Evolutionary conservation across 2,888 invertebrate species (phyloP).

Genomic region (Pachydiplax longipennis): DNA sequence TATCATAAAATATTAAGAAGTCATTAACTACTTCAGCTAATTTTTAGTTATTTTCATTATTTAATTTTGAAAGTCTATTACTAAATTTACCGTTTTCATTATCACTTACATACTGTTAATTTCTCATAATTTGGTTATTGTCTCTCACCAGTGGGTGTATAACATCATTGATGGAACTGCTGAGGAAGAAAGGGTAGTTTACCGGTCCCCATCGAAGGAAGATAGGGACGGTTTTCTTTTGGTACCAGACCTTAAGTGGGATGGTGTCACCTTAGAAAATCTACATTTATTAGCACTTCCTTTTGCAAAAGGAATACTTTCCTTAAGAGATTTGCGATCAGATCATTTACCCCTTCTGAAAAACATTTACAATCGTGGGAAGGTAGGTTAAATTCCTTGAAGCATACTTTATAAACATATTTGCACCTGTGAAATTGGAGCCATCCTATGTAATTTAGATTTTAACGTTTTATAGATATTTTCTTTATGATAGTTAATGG

Average conservation of each 20-base stretch:
- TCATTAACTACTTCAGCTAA: no score
- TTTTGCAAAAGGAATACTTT: slow-evolving; percentile 76
- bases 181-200: slow-evolving; percentile 87
- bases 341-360: slow-evolving; percentile 82
- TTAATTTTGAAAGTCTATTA: background rate
- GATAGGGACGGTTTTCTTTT: slow-evolving; percentile 79
- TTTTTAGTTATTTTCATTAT: background rate
- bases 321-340: slow-evolving; percentile 81
- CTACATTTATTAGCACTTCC: slow-evolving; percentile 87
- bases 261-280: slow-evolving; percentile 76
- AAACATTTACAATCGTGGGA: slow-evolving; percentile 79
- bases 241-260: slow-evolving; percentile 96
- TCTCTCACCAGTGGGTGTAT: slow-evolving; percentile 86
- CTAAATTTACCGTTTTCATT: background rate
- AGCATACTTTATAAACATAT: background rate
- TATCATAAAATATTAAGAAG: background rate
- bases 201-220: slow-evolving; percentile 78
- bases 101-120: slow-evolving; percentile 36
- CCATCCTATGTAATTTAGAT: background rate
- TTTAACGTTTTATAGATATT: slow-evolving; percentile 20
- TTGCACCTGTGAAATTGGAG: background rate
- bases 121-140: slow-evolving; percentile 46
- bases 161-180: slow-evolving; percentile 93
- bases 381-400: slow-evolving; percentile 62
- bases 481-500: no score